Evolutionary conservation across 35 echinoderm and acorn worm genomes (phyloP), one percentile per base, ranked within the genome.

Genomic region (Diadema setosum): DNA sequence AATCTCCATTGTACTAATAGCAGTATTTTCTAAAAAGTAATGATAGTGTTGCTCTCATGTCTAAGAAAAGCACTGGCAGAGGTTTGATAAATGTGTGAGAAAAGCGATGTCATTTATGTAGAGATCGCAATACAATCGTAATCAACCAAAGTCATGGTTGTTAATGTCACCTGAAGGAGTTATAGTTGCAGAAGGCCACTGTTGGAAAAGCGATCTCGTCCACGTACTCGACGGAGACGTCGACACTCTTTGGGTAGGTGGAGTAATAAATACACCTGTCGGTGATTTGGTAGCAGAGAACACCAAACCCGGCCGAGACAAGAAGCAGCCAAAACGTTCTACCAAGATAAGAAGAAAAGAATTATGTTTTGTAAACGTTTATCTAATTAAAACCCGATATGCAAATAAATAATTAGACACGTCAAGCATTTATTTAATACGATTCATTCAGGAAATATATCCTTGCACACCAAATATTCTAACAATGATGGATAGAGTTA

Each of bases 81-180:
- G 14, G 0, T 16, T 55, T 55, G 14, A 12, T 55, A 21, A 55
- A 55, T 21, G 21, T 21, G 0, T 55, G 14, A 1, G 2, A 55
- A 21, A 12, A 12, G 14, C 14, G 21, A 16, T 55, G 14, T 16
- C 14, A 16, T 21, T 16, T 55, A 12, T 16, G 14, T 55, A 16
- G 49, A 0, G 14, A 55, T 12, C 14, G 14, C 49, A 16, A 16
- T 55, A 1, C 21, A 16, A 0, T 55, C 21, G 49, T 21, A 55
- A 55, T 55, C 21, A 16, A 21, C 21, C 49, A 55, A 55, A 55
- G 21, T 55, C 14, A 59, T 59, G 4, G 36, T 31, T 65, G 36
- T 65, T 65, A n/a, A n/a, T n/a, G n/a, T n/a, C n/a, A 76, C 70
- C 70, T 76, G 70, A 40, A 76, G 2, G 70, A 40, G 39, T 76